Conservation (phyloP, 2,797 vertebrate species). For the Rhinatrema bivittatum region DNA sequence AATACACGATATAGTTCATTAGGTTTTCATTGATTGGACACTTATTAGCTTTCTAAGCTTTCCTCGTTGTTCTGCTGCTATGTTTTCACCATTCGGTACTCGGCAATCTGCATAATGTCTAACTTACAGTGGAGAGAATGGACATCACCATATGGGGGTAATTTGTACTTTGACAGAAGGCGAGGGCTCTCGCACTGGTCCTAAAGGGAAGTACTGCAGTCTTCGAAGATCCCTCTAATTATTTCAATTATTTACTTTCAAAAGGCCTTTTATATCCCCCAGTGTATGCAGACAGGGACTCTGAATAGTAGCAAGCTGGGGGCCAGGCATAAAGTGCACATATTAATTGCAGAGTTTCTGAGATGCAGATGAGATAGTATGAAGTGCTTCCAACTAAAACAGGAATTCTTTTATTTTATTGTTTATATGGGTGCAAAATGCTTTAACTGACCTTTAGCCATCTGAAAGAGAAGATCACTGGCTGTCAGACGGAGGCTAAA, state of each 20-base stretch:
- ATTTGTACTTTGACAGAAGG: constrained; percentile 46
- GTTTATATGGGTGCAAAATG: background rate
- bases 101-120: constrained; percentile 31
- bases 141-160: constrained; percentile 37
- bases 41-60: constrained; percentile 23
- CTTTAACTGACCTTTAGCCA: constrained; percentile 3
- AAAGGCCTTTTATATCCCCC: constrained; percentile 34
- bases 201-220: constrained; percentile 37
- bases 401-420: background rate
- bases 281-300: constrained; percentile 24
- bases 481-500: constrained; percentile 1
- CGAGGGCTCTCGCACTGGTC: constrained; percentile 34
- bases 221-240: constrained; percentile 42
- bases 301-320: constrained; percentile 32
- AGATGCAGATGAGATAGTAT: constrained; percentile 35
- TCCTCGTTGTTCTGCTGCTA: constrained; percentile 28
- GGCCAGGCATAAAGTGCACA: constrained; percentile 29
- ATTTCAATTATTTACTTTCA: constrained; percentile 51
- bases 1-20: constrained; percentile 22
- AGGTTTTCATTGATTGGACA: constrained; percentile 19
- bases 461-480: background rate
- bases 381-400: constrained; percentile 34
- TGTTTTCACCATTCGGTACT: constrained; percentile 39
- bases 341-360: constrained; percentile 44
- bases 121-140: constrained; percentile 43